Evolutionary conservation across 2,113 vertebrate genomes (phyloP).

Genomic region (Gorsachius goisagi): DNA sequence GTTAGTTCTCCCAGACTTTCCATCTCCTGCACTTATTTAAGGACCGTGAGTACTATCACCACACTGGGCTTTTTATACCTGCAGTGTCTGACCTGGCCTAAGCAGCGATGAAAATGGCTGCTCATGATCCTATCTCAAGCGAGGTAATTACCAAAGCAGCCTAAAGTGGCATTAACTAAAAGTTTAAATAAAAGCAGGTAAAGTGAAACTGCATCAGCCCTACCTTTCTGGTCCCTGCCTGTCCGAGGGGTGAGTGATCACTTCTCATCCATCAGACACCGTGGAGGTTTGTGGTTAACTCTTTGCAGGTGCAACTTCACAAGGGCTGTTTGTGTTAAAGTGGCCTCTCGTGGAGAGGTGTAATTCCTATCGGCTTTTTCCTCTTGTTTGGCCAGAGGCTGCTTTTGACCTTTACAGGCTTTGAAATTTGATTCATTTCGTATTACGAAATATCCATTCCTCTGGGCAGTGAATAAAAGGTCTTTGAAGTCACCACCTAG

Average conservation of each 20-base stretch:
- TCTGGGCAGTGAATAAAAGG: constrained; percentile 12
- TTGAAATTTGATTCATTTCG: constrained; percentile 66
- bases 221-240: not conserved
- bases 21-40: not conserved
- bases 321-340: not conserved
- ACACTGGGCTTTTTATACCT: not conserved
- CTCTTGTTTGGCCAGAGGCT: constrained; percentile 58
- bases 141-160: not conserved
- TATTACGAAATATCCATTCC: constrained; percentile 56
- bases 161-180: not conserved
- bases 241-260: not conserved
- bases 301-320: constrained; percentile 5
- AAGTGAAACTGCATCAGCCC: not conserved
- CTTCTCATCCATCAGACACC: constrained; percentile 12
- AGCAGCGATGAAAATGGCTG: not conserved
- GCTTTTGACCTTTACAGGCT: constrained; percentile 58
- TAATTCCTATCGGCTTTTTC: not conserved
- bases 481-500: constrained; percentile 57
- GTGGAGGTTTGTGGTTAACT: constrained; percentile 9
- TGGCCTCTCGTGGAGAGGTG: not conserved
- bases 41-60: not conserved
- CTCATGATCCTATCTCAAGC: not conserved
- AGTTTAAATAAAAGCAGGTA: not conserved
- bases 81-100: not conserved
- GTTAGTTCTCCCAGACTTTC: not conserved